phyloP scores from a whole-genome alignment of 2,113 vertebrate species.

The Bufo gargarizans region DNA sequence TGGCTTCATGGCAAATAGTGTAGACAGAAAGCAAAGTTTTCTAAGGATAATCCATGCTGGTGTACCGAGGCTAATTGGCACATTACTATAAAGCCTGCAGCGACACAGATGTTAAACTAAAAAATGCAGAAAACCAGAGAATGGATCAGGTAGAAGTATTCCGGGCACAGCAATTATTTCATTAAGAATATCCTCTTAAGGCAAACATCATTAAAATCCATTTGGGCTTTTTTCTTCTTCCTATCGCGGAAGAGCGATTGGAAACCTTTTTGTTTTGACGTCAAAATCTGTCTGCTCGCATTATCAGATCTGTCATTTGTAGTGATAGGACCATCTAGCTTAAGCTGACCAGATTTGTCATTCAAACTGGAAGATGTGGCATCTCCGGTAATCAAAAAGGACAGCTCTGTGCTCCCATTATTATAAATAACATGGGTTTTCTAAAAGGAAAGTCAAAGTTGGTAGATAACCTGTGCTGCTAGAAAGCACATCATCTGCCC shows the following conservation, averaged over 20 bases:
- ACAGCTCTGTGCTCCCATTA: slow-evolving; percentile 50
- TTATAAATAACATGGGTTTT: slow-evolving; percentile 52
- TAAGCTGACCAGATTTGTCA: slow-evolving; percentile 54
- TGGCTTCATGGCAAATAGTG: not conserved
- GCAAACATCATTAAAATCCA: slow-evolving; percentile 55
- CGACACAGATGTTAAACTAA: slow-evolving; percentile 33
- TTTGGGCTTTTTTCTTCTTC: slow-evolving; percentile 6
- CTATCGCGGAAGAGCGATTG: not conserved
- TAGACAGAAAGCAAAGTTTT: slow-evolving; percentile 17
- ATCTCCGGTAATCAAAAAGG: slow-evolving; percentile 42
- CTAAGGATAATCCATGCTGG: not conserved
- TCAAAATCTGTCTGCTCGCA: slow-evolving; percentile 44
- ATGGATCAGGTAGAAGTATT: slow-evolving; percentile 33
- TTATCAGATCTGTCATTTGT: slow-evolving; percentile 54
- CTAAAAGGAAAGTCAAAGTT: slow-evolving; percentile 48
- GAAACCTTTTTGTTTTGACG: slow-evolving; percentile 39
- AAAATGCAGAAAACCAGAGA: slow-evolving; percentile 25
- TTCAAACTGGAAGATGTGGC: slow-evolving; percentile 54
- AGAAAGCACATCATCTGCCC: not conserved
- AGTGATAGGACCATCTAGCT: slow-evolving; percentile 51
- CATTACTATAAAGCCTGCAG: slow-evolving; percentile 43
- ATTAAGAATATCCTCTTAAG: slow-evolving; percentile 48
- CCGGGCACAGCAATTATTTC: slow-evolving; percentile 43
- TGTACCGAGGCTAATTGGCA: slow-evolving; percentile 35
- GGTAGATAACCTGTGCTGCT: slow-evolving; percentile 36